Evolutionary conservation across 2,113 vertebrate species (phyloP), one percentile per base, ranked within the genome.

Genomic region (Ochotona princeps): DNA sequence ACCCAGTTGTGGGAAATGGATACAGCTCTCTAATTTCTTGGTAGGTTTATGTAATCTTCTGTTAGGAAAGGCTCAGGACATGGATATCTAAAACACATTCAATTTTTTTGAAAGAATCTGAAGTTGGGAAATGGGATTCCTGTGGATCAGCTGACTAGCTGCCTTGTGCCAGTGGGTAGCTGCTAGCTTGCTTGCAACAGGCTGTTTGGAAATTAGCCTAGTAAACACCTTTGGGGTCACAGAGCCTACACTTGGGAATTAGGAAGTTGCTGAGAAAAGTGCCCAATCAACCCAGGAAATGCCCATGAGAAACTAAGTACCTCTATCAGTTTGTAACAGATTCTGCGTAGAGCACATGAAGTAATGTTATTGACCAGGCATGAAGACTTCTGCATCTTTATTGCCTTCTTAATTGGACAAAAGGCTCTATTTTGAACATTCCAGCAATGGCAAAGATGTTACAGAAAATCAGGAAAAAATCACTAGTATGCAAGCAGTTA

Each of bases 1-100:
- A 85, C 47, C 14, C 21, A 89, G 83, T 47, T 54, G 54, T 30
- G 79, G 79, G 61, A 94, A 90, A 90, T 35, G 25, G 60, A 92
- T 86, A n/a, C 25, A 74, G 26, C 51, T 94, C 32, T 85, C 26
- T 83, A 5, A 72, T 94, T 92, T 70, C 47, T 83, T 90, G 88
- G 49, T 93, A 82, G 32, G 38, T 74, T 95, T 86, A 92, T 93
- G 70, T 86, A 92, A 72, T 93, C n/a, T 51, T 94, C 72, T 63
- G 49, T 57, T n/a, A 13, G 51, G 18, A 88, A 72, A 79, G 54
- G 75, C 35, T 88, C 70, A 83, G 82, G 44, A 47, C 69, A 75
- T 87, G 51, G 8, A 4, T 21, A 70, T 84, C 44, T 90, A 32
- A 79, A 49, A 84, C 63, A 78, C 21, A 79, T 2, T 82, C 61